Conservation (phyloP, 2,113 vertebrate genomes). For the Epinephelus cyanopodus region DNA sequence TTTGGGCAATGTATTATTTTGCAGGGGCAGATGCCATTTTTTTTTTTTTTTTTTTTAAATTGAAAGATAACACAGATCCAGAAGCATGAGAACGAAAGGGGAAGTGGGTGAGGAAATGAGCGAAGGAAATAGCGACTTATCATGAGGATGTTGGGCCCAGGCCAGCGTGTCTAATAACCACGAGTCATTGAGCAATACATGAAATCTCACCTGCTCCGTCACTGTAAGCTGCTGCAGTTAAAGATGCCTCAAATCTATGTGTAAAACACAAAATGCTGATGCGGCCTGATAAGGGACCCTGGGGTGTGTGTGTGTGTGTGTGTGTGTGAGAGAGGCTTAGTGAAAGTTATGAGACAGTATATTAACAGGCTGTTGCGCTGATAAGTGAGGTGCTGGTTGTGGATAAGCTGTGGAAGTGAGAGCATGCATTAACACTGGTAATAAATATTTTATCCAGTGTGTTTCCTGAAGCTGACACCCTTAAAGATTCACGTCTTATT, state of each 20-base stretch:
- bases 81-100: background rate
- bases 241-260: background rate
- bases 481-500: conserved; percentile 18
- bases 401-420: conserved; percentile 36
- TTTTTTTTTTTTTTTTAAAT: background rate
- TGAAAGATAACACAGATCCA: background rate
- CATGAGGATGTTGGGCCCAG: background rate
- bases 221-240: conserved; percentile 2
- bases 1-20: background rate
- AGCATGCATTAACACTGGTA: conserved; percentile 17
- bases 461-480: conserved; percentile 24
- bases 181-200: conserved; percentile 13
- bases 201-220: conserved; percentile 40
- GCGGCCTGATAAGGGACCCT: conserved; percentile 3
- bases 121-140: conserved; percentile 9
- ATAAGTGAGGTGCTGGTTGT: conserved; percentile 64
- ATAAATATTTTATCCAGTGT: conserved; percentile 25
- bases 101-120: conserved; percentile 14
- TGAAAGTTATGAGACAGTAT: background rate
- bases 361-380: background rate
- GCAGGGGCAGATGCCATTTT: background rate
- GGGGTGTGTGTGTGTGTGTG: background rate
- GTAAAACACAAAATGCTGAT: conserved; percentile 2
- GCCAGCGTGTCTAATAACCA: conserved; percentile 17
- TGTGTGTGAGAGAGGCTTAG: background rate